Evolutionary conservation across 2,113 vertebrate species (phyloP).

Genomic region (Microtus richardsoni): DNA sequence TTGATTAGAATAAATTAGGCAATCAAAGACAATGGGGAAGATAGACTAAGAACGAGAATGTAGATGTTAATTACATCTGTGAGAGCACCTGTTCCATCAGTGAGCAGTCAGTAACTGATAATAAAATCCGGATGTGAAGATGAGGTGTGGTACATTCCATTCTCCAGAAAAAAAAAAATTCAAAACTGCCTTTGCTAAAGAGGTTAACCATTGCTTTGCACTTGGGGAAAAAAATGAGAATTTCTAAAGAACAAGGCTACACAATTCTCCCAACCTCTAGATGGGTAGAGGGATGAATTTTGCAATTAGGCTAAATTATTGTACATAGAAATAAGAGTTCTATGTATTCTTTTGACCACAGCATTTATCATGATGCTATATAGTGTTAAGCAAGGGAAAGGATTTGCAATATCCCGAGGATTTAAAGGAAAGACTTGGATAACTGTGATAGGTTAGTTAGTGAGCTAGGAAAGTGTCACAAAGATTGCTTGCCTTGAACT

Average conservation of each 20-base stretch:
- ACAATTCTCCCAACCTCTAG: rapidly evolving
- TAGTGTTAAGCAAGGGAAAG: neutral
- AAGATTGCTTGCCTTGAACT: neutral
- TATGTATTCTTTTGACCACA: neutral
- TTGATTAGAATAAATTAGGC: constrained; percentile 10
- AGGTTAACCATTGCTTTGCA: neutral
- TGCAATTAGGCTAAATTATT: neutral
- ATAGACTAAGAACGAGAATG: neutral
- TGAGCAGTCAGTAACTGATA: neutral
- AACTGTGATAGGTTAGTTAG: neutral
- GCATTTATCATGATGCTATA: neutral
- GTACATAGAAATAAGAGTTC: neutral
- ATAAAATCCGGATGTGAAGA: neutral
- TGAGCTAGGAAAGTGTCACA: neutral
- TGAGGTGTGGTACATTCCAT: neutral
- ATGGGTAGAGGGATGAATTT: neutral
- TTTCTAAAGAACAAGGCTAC: neutral
- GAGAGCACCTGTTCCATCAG: neutral
- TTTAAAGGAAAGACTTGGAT: neutral
- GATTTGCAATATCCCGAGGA: neutral
- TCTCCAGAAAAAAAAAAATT: neutral
- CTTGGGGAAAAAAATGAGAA: neutral
- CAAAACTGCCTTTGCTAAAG: neutral
- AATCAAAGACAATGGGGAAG: neutral
- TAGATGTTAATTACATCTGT: neutral